phyloP scores from a whole-genome alignment of 2,113 vertebrate species.

The Furnarius figulus region DNA sequence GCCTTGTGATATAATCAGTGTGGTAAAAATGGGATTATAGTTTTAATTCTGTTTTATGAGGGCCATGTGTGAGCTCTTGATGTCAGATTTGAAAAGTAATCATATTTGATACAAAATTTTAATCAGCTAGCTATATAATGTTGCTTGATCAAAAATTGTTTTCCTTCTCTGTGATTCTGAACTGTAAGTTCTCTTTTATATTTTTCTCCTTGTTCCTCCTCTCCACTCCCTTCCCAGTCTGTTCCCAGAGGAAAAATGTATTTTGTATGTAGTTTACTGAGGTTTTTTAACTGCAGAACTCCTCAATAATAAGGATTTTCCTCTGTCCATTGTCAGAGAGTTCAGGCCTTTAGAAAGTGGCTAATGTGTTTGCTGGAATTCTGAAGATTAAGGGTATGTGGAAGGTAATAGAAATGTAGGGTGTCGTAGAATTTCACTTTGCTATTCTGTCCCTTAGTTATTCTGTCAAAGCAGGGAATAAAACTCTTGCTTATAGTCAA shows the following conservation, averaged over 20 bases:
- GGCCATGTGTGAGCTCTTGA: slow-evolving; percentile 36
- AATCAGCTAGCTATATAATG: slow-evolving; percentile 10
- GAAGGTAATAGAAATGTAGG: background rate
- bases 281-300: background rate
- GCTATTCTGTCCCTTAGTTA: background rate
- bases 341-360: background rate
- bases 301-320: background rate
- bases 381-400: background rate
- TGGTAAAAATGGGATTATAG: slow-evolving; percentile 36
- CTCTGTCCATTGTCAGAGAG: background rate
- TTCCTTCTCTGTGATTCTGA: background rate
- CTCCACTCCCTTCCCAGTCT: rapidly evolving
- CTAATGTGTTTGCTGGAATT: background rate
- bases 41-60: slow-evolving; percentile 55
- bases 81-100: slow-evolving; percentile 34
- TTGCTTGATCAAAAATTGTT: background rate
- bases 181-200: background rate
- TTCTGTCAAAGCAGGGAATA: background rate
- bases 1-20: slow-evolving; percentile 26
- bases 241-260: background rate
- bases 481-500: background rate
- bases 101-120: slow-evolving; percentile 24
- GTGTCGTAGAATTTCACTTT: background rate
- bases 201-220: background rate
- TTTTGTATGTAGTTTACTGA: background rate